These are phyloP conservation scores for Poeciliopsis presidionis DNA, from an alignment of 2,797 vertebrate genomes.

Conservation along the genomic window DNA sequence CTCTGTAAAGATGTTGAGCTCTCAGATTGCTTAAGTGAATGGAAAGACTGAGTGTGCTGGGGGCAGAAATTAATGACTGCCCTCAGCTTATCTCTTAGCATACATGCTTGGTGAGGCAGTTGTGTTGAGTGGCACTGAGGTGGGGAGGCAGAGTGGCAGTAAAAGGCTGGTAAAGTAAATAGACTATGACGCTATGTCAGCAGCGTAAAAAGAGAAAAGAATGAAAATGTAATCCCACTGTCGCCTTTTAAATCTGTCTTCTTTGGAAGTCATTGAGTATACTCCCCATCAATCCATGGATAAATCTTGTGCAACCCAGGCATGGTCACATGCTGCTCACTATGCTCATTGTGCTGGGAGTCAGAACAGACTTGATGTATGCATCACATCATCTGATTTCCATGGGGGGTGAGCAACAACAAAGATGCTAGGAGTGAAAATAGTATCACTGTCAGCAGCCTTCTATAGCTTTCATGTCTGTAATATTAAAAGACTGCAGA, in stretches of 20 bases:
- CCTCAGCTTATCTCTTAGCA: conserved; percentile 43
- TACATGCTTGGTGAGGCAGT: conserved; percentile 23
- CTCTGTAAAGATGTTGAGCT: conserved; percentile 51
- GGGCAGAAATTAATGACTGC: conserved; percentile 48
- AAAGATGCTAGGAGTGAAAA: conserved; percentile 52
- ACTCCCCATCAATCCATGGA: conserved; percentile 62
- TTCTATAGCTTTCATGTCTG: conserved; percentile 44
- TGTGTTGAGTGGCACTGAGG: neutral
- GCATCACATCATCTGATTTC: conserved; percentile 59
- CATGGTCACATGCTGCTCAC: conserved; percentile 30
- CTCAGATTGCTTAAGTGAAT: conserved; percentile 49
- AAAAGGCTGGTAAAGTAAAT: conserved; percentile 72
- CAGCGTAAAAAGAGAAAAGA: conserved; percentile 52
- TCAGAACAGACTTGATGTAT: conserved; percentile 29
- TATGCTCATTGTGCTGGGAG: conserved; percentile 39
- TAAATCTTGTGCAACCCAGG: conserved; percentile 61
- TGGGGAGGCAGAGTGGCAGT: conserved; percentile 26
- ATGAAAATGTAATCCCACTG: conserved; percentile 63
- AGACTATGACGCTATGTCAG: conserved; percentile 50
- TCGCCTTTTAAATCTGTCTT: conserved; percentile 52
- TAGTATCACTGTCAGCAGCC: conserved; percentile 35
- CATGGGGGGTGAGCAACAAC: conserved; percentile 28
- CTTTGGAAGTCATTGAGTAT: conserved; percentile 51
- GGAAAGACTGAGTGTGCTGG: conserved; percentile 27
- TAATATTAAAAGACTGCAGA: conserved; percentile 32